These are phyloP conservation scores for Macrocentrus cingulum DNA, from an alignment of 1,140 invertebrate genomes.

Conservation along the genomic window DNA sequence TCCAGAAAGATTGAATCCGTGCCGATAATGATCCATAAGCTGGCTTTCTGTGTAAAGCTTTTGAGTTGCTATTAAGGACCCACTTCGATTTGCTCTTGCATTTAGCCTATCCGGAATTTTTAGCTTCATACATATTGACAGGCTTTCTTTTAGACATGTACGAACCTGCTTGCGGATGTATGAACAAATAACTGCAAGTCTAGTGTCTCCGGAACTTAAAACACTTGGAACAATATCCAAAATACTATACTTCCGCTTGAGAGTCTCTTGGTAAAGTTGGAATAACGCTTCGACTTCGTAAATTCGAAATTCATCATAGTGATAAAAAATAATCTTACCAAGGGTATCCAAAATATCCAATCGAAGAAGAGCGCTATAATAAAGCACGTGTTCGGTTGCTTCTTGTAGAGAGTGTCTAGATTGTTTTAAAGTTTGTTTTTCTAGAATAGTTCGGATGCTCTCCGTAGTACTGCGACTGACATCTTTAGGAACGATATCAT, in stretches of 20 bases:
- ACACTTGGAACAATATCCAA: constrained; percentile 33
- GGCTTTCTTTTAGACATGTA: constrained; percentile 28
- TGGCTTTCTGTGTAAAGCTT: constrained; percentile 15
- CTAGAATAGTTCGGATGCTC: constrained; percentile 28
- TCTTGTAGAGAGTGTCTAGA: constrained; percentile 28
- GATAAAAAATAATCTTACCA: constrained; percentile 35
- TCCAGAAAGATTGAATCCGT: constrained; percentile 28
- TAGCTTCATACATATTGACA: constrained; percentile 26
- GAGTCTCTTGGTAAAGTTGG: constrained; percentile 33
- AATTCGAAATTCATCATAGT: constrained; percentile 38
- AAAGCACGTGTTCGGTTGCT: constrained; percentile 31
- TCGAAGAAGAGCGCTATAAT: constrained; percentile 32
- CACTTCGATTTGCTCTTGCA: background rate
- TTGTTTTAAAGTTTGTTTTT: constrained; percentile 18
- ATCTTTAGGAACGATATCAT: constrained; percentile 14
- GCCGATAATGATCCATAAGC: constrained; percentile 22
- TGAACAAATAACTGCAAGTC: constrained; percentile 31
- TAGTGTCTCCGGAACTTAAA: constrained; percentile 18
- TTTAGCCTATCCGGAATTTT: constrained; percentile 22
- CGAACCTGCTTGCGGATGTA: constrained; percentile 24
- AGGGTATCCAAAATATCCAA: constrained; percentile 33
- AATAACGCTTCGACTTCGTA: constrained; percentile 34
- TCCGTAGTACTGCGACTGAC: background rate
- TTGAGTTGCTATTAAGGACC: constrained; percentile 19
- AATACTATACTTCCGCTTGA: constrained; percentile 38